phyloP scores from a whole-genome alignment of 2,113 vertebrate species.

The Bubo blakistoni region DNA sequence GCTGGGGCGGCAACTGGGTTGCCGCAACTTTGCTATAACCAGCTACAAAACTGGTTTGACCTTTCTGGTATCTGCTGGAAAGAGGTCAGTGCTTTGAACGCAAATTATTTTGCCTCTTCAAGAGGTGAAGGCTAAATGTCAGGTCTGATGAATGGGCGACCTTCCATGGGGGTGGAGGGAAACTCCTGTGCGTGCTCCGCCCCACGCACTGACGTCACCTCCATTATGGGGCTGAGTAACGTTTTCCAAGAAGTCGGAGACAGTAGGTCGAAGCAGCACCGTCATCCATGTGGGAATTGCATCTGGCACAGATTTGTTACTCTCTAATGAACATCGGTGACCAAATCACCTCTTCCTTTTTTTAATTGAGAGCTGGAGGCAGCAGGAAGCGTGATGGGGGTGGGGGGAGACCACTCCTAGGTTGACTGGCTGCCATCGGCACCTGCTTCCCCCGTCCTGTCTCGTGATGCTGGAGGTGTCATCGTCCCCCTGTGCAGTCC shows the following conservation, averaged over 20 bases:
- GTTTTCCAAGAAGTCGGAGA: neutral
- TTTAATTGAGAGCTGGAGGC: neutral
- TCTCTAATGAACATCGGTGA: fast-evolving
- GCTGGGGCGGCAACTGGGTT: fast-evolving
- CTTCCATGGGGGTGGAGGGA: neutral
- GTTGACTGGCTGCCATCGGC: neutral
- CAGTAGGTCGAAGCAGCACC: fast-evolving
- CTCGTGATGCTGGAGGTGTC: neutral
- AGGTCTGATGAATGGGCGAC: neutral
- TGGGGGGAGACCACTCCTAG: no score
- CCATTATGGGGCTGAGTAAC: neutral
- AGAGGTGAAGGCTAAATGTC: neutral
- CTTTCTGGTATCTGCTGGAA: neutral
- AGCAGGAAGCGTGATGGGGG: fast-evolving
- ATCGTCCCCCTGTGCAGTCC: fast-evolving
- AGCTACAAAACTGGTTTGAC: neutral
- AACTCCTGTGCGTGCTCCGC: neutral
- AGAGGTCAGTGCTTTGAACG: neutral
- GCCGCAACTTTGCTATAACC: neutral
- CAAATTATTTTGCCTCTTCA: neutral
- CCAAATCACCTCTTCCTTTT: neutral
- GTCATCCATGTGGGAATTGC: neutral
- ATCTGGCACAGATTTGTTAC: neutral
- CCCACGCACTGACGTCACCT: neutral
- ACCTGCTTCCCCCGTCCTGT: neutral